Evolutionary conservation across 2,797 vertebrate species (phyloP).

Genomic region (Smutsia temminckii): DNA sequence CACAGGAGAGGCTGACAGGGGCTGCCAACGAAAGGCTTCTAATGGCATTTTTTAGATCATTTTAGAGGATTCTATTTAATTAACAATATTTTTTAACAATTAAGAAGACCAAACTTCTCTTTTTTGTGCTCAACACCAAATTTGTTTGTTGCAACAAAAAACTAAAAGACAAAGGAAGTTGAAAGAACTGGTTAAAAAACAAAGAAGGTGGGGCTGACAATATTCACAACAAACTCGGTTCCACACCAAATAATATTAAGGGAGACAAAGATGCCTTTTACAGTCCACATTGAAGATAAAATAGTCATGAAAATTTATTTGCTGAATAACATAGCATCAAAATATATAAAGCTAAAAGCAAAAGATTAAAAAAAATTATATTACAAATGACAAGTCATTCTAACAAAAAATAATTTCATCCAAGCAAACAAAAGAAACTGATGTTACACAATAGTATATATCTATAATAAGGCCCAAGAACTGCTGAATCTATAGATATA

Average conservation of each 20-base stretch:
- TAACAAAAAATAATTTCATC: slow-evolving; percentile 6
- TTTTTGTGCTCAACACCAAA: background rate
- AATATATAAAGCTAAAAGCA: slow-evolving; percentile 65
- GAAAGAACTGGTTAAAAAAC: background rate
- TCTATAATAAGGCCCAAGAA: background rate
- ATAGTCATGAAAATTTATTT: slow-evolving; percentile 70
- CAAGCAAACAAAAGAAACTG: slow-evolving; percentile 15
- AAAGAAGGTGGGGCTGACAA: background rate
- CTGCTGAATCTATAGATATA: background rate
- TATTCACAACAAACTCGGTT: slow-evolving; percentile 25
- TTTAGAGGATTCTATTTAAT: background rate
- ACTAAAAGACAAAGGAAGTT: background rate
- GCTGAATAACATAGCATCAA: slow-evolving; percentile 61
- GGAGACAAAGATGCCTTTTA: slow-evolving; percentile 59
- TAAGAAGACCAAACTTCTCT: background rate
- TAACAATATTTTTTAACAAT: background rate
- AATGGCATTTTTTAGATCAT: background rate
- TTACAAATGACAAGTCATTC: background rate
- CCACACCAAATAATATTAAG: slow-evolving; percentile 37
- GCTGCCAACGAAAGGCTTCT: no score
- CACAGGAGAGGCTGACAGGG: fast-evolving
- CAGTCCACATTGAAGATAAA: slow-evolving; percentile 33
- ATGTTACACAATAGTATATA: background rate
- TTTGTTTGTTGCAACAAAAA: background rate
- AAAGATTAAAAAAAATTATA: background rate